Base-by-base conservation (phyloP, 64 coral and sea anemone species). In the Acropora tenuis region DNA sequence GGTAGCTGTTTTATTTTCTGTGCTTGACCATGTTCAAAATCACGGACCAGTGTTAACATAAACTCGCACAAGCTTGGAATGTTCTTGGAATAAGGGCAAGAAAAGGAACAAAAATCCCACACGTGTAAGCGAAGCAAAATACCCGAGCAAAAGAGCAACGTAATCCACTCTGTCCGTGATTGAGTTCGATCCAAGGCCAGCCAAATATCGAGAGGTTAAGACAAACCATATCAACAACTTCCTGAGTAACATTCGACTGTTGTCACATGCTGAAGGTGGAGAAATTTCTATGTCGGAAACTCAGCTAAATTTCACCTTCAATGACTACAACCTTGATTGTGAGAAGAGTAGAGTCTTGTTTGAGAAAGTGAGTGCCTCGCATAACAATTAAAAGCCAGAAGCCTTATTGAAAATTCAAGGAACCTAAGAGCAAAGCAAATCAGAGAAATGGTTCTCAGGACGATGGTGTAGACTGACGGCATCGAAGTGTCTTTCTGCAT, bases 161-260 rank as follows among this genome's bases (percentile, higher is more conserved):
- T 11, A 75, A 75, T 43, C 53, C 20, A 77, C 52, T 20, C 42
- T 80, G 65, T 43, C 15, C 10, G 69, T 87, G 18, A 87, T 86
- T 3, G 82, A 92, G 16, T 92, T 92, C 69, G 73, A 85, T 87
- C 90, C 90, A 5, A 86, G 90, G 76, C 90, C 90, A 12, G 42
- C 11, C 15, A 69, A 85, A 40, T 67, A 78, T 41, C 76, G 82
- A 87, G 48, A 20, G 65, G 74, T 92, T 19, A 86, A 17, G 20
- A 75, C 0, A 42, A 40, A 75, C 5, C 73, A 75, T 75, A 47
- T 43, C 40, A 75, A 75, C 73, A 75, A 75, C 5, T 75, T 47
- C 10, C 73, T 75, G 6, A 75, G 73, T 45, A 75, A 75, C 73
- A 10, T 75, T 6, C 73, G 45, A 75, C 5, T 45, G 0, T 7